Evolutionary conservation across 1,140 invertebrate genomes (phyloP).

Genomic region (Babylonia areolata): DNA sequence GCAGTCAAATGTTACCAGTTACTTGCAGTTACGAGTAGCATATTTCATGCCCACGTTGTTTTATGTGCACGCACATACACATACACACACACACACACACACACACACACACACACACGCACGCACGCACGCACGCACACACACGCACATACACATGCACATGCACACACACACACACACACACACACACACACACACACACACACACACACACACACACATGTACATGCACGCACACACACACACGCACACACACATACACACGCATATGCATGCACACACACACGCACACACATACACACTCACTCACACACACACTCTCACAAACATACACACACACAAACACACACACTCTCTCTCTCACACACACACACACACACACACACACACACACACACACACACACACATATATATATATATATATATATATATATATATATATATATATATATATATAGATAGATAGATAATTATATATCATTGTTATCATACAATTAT

Average conservation of each 20-base stretch:
- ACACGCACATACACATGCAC: not conserved
- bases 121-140: not conserved
- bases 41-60: not conserved
- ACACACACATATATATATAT: not conserved
- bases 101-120: constrained; percentile 4
- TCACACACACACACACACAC: not conserved
- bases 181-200: not conserved
- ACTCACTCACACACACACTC: not conserved
- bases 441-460: not conserved
- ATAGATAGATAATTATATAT: no score
- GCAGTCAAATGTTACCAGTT: no score
- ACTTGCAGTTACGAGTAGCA: no score
- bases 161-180: not conserved
- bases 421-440: not conserved
- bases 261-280: not conserved
- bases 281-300: constrained; percentile 8
- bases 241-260: not conserved
- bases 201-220: not conserved
- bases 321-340: no score
- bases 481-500: no score
- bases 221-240: not conserved
- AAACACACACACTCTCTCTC: no score
- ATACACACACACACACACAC: not conserved
- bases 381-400: not conserved
- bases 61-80: not conserved